Evolutionary conservation across 2,797 vertebrate species (phyloP), one percentile per base, ranked within the genome.

Genomic region (Mastacembelus armatus): DNA sequence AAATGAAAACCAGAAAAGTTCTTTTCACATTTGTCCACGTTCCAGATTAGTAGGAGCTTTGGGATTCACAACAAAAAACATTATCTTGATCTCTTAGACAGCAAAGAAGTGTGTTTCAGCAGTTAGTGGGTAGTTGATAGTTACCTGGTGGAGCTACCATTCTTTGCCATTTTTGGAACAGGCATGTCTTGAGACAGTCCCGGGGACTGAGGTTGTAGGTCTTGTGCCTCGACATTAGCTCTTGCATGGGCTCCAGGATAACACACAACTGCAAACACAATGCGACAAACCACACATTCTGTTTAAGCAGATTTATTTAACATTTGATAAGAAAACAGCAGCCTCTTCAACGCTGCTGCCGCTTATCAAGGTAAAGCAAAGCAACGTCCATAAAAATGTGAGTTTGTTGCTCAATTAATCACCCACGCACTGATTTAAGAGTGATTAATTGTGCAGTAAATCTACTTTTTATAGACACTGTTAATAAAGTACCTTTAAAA

Each of bases 161-260:
- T 85, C 98, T 93, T 92, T 99, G 98, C 98, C 98, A 99, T 89
- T 99, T 99, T 87, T 99, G 98, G 93, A 99, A 99, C 66, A 99
- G 93, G 87, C 98, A 99, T 79, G 98, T 99, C 93, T 99, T 99
- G 85, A 99, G 96, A 91, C 98, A 99, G 92, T 99, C 98, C 75
- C 98, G 93, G 6, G 98, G 98, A 89, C 98, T 98, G 93, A 99
- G 96, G 94, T 96, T 99, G 94, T 99, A 99, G 9, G 98, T 98
- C 96, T 99, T 99, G 90, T 99, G 98, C 92, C 98, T 95, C 54
- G 98, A 99, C 98, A 99, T 99, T 92, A 99, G 93, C 88, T 99
- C 98, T 89, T 99, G 98, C 98, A 99, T 99, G 90, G 98, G 98
- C 93, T 99, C 98, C 96, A 99, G 94, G 92, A 99, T 99, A 91